Evolutionary conservation across 2,888 invertebrate species (phyloP).

Genomic region (Frankliniella fusca): DNA sequence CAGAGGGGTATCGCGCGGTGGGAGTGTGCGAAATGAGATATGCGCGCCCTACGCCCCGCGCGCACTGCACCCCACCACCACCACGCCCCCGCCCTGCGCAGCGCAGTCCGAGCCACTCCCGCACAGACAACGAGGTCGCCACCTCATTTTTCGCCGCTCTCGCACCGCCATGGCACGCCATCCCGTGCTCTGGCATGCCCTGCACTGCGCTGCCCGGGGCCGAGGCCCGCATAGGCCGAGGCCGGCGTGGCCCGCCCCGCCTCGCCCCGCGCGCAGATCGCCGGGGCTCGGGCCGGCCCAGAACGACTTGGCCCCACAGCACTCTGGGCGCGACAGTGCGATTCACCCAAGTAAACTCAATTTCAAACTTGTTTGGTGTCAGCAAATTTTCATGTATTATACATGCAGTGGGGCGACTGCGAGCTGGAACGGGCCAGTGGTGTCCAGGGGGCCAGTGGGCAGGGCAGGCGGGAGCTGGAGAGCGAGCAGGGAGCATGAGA

Average conservation of each 20-base stretch:
- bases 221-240: background rate
- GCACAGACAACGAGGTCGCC: background rate
- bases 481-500: too few relatives aligned
- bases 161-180: too few relatives aligned
- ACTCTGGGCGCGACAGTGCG: constrained; percentile 17
- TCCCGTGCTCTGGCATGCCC: background rate
- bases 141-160: too few relatives aligned
- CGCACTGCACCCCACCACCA: too few relatives aligned
- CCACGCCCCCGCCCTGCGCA: too few relatives aligned
- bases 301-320: background rate
- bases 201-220: too few relatives aligned
- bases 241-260: background rate
- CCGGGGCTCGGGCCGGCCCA: background rate
- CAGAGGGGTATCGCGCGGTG: too few relatives aligned
- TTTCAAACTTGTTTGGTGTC: constrained; percentile 26
- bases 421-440: background rate
- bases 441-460: background rate
- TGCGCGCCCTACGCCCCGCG: too few relatives aligned
- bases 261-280: background rate
- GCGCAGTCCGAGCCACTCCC: background rate
- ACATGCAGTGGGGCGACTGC: constrained; percentile 9
- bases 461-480: background rate
- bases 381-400: constrained; percentile 27
- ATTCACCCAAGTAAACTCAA: constrained; percentile 26
- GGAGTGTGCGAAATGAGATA: too few relatives aligned